phyloP scores from a whole-genome alignment of 35 echinoderm and acorn worm species.

The Hemicentrotus pulcherrimus region DNA sequence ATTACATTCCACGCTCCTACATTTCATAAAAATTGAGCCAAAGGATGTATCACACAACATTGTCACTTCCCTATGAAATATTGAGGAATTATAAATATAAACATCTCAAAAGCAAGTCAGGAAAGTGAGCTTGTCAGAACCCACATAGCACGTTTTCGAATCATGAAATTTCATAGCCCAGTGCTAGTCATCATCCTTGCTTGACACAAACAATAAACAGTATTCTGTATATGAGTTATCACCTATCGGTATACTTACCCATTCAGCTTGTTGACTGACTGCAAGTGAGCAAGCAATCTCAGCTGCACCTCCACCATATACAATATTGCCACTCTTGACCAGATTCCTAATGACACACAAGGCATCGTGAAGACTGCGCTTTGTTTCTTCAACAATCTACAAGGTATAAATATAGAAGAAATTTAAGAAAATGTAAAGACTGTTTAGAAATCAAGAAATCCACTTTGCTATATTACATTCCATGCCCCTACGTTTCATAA shows the following conservation, averaged over 20 bases:
- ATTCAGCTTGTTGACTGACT: slow-evolving; percentile 94
- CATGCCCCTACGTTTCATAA: neutral
- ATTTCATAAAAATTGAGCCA: too few species aligned
- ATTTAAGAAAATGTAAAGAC: neutral
- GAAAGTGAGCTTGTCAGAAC: slow-evolving; percentile 19
- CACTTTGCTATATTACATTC: too few species aligned
- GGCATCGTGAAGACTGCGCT: slow-evolving; percentile 93
- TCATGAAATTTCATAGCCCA: slow-evolving; percentile 24
- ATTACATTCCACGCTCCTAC: too few species aligned
- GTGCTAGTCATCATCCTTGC: slow-evolving; percentile 34
- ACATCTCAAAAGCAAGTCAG: neutral
- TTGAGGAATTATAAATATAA: too few species aligned
- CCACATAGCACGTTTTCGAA: neutral
- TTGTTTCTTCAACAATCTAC: slow-evolving; percentile 96
- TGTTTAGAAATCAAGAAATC: neutral
- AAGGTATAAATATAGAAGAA: neutral
- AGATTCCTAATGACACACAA: slow-evolving; percentile 95
- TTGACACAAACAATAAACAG: neutral
- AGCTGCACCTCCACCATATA: slow-evolving; percentile 92
- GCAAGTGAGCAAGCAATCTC: slow-evolving; percentile 92
- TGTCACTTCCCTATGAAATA: too few species aligned
- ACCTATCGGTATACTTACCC: slow-evolving; percentile 55
- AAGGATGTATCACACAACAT: too few species aligned
- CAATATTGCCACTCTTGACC: slow-evolving; percentile 77
- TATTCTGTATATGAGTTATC: neutral